Evolutionary conservation across 2,888 invertebrate genomes (phyloP), one percentile per base, ranked within the genome.

Genomic region (Papilio demoleus): DNA sequence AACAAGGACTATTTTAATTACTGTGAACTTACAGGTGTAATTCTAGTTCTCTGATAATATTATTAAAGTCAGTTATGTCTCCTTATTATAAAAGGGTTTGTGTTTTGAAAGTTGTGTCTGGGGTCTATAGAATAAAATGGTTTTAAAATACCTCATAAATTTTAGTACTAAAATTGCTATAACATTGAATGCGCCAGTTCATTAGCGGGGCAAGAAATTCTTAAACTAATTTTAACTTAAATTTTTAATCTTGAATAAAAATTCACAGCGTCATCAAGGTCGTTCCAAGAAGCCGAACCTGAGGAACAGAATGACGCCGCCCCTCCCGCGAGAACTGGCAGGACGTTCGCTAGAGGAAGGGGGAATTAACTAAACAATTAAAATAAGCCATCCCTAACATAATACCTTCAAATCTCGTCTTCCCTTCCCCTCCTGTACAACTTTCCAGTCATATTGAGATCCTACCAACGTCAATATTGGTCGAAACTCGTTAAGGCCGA

Each of bases 231-330:
- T 38, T 14, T 38, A 14, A 12, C 4, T 36, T 36, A 61, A 42
- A 31, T 31, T 31, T 31, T 31, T 36, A 9, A 36, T 11, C 0
- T 1, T 42, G 45, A 38, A 59, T 59, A n/a, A 47, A 59, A 59
- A 4, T 61, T 81, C 79, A 0, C 81, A 89, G 90, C 91, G 9
- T 79, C 87, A 47, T 80, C 87, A 40, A 84, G 84, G 73, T 84
- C 92, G 19, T 76, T 85, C 53, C 81, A 79, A 65, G 90, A 90
- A 61, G 71, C 81, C 0, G 90, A 90, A 17, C 80, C 76, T 0
- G 87, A 88, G 68, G 89, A 89, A 47, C 85, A 83, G 42, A 83
- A 79, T 60, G 90, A 86, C 42, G 81, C 83, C 47, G 82, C 88
- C 1, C 79, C 85, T 9, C 78, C 85, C 3, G 75, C 81, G 40